phyloP scores from a whole-genome alignment of 2,797 vertebrate species.

The Steatocranus sp. region DNA sequence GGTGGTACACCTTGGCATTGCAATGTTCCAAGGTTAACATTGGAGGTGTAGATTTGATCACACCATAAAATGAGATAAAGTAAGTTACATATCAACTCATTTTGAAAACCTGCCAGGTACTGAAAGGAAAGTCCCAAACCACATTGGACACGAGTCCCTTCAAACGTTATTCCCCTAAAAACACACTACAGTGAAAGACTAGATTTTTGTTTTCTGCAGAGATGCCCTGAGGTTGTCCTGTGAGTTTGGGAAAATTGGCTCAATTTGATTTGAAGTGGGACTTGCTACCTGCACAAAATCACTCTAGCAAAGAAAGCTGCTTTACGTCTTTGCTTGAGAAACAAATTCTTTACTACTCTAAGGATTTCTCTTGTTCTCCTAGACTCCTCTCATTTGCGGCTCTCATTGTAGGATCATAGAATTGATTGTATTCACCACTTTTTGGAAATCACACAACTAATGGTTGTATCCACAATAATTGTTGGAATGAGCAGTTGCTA shows the following conservation, averaged over 20 bases:
- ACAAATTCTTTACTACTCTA: background rate
- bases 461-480: background rate
- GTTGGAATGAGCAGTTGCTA: background rate
- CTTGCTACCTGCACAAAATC: background rate
- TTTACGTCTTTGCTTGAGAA: background rate
- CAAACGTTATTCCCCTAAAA: background rate
- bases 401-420: background rate
- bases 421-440: conserved; percentile 11
- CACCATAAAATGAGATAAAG: background rate
- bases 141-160: background rate
- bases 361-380: background rate
- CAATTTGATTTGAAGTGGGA: conserved; percentile 6
- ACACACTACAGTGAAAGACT: background rate
- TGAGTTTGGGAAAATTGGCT: conserved; percentile 1
- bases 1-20: background rate
- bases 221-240: background rate
- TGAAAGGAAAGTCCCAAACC: background rate
- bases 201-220: background rate
- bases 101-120: background rate
- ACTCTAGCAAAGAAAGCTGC: background rate
- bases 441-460: background rate
- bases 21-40: background rate
- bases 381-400: background rate
- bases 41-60: background rate
- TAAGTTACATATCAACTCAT: background rate